Evolutionary conservation across 2,113 vertebrate species (phyloP), one percentile per base, ranked within the genome.

Genomic region (Puffinus mauretanicus): DNA sequence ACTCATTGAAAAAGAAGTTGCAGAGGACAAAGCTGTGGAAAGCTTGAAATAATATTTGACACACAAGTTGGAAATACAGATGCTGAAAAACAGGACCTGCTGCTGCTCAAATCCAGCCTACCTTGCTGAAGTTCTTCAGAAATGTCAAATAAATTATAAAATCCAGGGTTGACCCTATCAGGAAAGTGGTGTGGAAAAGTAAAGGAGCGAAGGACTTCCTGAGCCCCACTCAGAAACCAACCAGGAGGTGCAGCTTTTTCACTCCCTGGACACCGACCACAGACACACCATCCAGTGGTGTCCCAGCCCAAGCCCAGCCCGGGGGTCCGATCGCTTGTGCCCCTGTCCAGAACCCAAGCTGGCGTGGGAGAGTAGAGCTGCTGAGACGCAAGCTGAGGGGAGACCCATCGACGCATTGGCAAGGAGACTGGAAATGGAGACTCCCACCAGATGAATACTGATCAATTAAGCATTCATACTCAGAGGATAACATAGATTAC

Each of bases 311-410:
- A 44, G 13, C 15, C 8, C 19, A 55, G 8, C 16, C 16, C 0
- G 3, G 12, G 24, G 5, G 5, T 20, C 5, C 19, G 5, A 1
- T 36, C 3, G 3, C 26, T 40, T 4, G 1, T 16, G 12, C 6
- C 20, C n/a, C n/a, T 49, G 44, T n/a, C 52, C 76, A 47, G 42
- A 72, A n/a, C 17, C 30, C 12, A 11, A 17, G 30, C 20, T 51
- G 46, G 26, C 0, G 0, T 14, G 25, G 25, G 25, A 73, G 21
- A 44, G 36, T 1, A 24, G 34, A 54, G 51, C 46, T 49, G 66
- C 55, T 36, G 44, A 40, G 49, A 29, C 5, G 6, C 10, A 21
- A 26, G 20, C 34, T 54, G 52, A n/a, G 46, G 34, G 49, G 38
- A 79, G 4, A 29, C 30, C 5, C 66, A 16, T 11, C 5, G 1